phyloP scores from a whole-genome alignment of 2,113 vertebrate species.

The Carlito syrichta region DNA sequence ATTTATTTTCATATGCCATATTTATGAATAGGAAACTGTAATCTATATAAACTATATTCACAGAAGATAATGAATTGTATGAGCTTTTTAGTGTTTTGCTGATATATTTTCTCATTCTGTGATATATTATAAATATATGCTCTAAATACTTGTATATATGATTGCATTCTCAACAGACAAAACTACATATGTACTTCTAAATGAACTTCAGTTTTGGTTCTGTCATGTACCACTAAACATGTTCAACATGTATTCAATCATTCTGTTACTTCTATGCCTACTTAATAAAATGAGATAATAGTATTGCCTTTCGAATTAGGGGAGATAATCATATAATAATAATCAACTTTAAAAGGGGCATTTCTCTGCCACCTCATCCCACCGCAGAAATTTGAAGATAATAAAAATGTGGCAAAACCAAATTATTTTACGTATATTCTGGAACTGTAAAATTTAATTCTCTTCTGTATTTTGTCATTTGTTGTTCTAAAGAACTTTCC shows the following conservation, averaged over 20 bases:
- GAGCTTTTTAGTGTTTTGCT: constrained; percentile 38
- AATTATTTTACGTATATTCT: background rate
- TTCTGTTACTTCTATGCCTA: background rate
- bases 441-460: background rate
- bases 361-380: accelerated
- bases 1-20: constrained; percentile 80
- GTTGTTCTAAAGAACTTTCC: background rate
- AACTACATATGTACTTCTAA: background rate
- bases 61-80: constrained; percentile 52
- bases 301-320: background rate
- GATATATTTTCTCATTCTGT: constrained; percentile 15
- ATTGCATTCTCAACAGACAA: background rate
- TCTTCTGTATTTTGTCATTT: background rate
- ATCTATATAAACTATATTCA: constrained; percentile 62
- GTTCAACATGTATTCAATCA: background rate
- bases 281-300: background rate
- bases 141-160: constrained; percentile 23
- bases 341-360: background rate
- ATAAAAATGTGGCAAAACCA: background rate
- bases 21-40: constrained; percentile 76
- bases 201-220: background rate
- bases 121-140: constrained; percentile 23
- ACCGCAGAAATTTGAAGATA: background rate
- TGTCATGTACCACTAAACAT: background rate
- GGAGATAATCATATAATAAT: background rate